Evolutionary conservation across 2,797 vertebrate species (phyloP).

Genomic region (Forpus xanthops): DNA sequence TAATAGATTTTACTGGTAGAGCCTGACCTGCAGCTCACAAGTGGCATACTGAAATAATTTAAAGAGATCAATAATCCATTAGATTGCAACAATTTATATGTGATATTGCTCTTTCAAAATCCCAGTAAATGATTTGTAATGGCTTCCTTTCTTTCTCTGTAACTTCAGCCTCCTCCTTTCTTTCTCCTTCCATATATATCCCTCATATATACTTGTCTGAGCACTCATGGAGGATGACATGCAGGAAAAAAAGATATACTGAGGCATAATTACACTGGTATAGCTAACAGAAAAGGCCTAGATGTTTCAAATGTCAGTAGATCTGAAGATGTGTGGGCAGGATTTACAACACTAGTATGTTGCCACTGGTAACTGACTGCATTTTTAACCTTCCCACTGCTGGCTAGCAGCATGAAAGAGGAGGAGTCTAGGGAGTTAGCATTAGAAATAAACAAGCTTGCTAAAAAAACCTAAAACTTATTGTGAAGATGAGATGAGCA

Average conservation of each 20-base stretch:
- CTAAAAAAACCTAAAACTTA: neutral
- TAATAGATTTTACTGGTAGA: constrained; percentile 6
- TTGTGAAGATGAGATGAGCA: neutral
- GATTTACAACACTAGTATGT: constrained; percentile 61
- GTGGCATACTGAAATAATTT: neutral
- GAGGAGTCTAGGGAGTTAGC: neutral
- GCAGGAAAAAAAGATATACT: constrained; percentile 24
- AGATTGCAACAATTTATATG: neutral
- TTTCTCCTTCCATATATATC: constrained; percentile 27
- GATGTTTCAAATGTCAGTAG: constrained; percentile 65
- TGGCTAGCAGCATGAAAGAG: neutral
- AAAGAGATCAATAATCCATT: neutral
- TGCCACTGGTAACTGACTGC: constrained; percentile 69
- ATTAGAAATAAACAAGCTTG: neutral
- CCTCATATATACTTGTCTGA: neutral
- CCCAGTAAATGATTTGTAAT: neutral
- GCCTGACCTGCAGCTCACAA: neutral
- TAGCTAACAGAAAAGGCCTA: constrained; percentile 47
- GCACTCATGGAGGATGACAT: constrained; percentile 6
- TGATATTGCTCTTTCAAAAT: neutral
- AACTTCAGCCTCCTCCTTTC: constrained; percentile 12
- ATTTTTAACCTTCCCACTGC: constrained; percentile 59
- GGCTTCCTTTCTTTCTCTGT: constrained; percentile 7
- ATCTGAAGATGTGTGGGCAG: constrained; percentile 65
- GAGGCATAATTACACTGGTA: constrained; percentile 43